Conservation (phyloP, 2,113 vertebrate genomes). For the Hippocampus zosterae region DNA sequence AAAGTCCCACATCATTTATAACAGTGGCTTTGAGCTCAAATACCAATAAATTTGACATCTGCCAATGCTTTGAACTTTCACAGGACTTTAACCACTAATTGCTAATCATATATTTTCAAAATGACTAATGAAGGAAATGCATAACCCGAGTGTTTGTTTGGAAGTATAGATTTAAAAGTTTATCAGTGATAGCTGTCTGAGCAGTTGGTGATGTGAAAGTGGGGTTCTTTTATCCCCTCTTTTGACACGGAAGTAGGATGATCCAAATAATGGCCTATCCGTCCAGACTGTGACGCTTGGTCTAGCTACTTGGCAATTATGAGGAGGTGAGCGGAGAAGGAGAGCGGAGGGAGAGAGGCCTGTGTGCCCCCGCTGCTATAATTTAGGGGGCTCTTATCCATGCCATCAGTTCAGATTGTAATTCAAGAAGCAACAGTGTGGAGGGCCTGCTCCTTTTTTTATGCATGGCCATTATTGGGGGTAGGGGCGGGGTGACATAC, state of each 20-base stretch:
- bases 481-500: conserved; percentile 70
- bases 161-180: background rate
- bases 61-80: background rate
- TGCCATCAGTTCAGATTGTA: conserved; percentile 74
- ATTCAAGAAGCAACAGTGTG: conserved; percentile 76
- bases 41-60: no score
- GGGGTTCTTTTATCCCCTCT: background rate
- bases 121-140: background rate
- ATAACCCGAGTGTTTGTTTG: background rate
- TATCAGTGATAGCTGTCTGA: conserved; percentile 38
- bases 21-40: no score
- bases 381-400: conserved; percentile 72
- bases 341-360: conserved; percentile 43
- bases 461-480: conserved; percentile 69
- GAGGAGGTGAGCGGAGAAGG: conserved; percentile 39
- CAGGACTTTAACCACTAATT: background rate
- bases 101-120: background rate
- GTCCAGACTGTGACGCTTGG: conserved; percentile 46
- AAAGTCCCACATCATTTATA: no score
- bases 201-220: conserved; percentile 35
- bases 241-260: conserved; percentile 5
- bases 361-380: conserved; percentile 61
- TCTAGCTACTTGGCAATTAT: conserved; percentile 51
- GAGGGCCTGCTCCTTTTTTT: conserved; percentile 66
- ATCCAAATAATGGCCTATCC: conserved; percentile 66